phyloP scores from a whole-genome alignment of 1,140 invertebrate species.

The Conopomorpha cramerella region DNA sequence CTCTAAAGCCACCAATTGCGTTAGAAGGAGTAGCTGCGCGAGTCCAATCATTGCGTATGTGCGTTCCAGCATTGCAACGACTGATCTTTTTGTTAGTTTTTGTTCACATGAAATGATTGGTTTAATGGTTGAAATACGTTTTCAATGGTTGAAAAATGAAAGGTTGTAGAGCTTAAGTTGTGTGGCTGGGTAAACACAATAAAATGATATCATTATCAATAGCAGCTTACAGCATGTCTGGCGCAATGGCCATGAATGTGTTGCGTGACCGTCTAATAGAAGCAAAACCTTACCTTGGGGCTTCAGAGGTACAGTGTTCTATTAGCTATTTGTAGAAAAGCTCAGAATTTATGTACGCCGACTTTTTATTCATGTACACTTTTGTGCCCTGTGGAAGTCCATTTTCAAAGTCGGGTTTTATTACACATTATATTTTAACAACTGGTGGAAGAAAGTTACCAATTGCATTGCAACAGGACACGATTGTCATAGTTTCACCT shows the following conservation, averaged over 20 bases:
- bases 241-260: constrained; percentile 18
- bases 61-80: constrained; percentile 9
- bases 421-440: constrained; percentile 19
- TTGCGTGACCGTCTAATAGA: constrained; percentile 41
- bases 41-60: constrained; percentile 18
- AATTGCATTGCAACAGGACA: constrained; percentile 31
- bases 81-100: constrained; percentile 15
- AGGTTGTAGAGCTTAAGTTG: constrained; percentile 26
- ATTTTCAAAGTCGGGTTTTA: constrained; percentile 26
- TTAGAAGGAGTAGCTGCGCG: constrained; percentile 13
- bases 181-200: constrained; percentile 32
- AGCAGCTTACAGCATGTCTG: constrained; percentile 25
- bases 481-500: constrained; percentile 26
- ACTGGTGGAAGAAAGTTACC: constrained; percentile 21
- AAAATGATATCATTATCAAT: constrained; percentile 27
- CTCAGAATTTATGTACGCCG: constrained; percentile 24
- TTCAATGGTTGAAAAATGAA: constrained; percentile 28
- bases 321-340: constrained; percentile 36
- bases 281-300: constrained; percentile 24
- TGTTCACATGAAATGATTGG: constrained; percentile 11
- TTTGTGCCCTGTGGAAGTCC: constrained; percentile 21
- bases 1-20: constrained; percentile 14
- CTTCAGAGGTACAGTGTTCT: constrained; percentile 29
- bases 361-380: constrained; percentile 27
- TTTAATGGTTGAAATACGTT: too few relatives aligned